phyloP scores from a whole-genome alignment of 2,797 vertebrate genomes.

The Champsocephalus gunnari region DNA sequence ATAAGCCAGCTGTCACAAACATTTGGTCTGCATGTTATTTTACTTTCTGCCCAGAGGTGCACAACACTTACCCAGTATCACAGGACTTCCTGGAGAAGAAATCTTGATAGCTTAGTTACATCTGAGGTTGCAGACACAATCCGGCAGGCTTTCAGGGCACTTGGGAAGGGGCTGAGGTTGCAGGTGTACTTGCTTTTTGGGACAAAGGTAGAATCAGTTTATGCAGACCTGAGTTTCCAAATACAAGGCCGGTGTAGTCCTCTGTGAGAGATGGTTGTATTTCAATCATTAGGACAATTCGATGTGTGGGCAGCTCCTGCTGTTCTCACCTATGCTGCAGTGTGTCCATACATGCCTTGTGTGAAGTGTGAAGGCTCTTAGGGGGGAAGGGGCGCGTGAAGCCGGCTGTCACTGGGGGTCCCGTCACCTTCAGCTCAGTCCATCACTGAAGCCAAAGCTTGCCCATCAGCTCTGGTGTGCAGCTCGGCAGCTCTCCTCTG shows the following conservation, averaged over 20 bases:
- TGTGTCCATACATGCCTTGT: conserved; percentile 55
- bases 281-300: conserved; percentile 61
- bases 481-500: conserved; percentile 65
- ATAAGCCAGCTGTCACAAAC: conserved; percentile 31
- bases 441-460: conserved; percentile 68
- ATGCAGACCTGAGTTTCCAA: conserved; percentile 74
- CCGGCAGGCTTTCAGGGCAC: conserved; percentile 66
- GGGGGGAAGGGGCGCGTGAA: conserved; percentile 12
- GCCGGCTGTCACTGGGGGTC: conserved; percentile 43
- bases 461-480: conserved; percentile 55
- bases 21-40: conserved; percentile 5
- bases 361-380: conserved; percentile 34
- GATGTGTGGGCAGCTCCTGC: conserved; percentile 38
- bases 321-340: conserved; percentile 57
- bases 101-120: conserved; percentile 70
- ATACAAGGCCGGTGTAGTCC: conserved; percentile 54
- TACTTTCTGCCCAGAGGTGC: conserved; percentile 11
- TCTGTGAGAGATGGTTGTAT: conserved; percentile 48
- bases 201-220: conserved; percentile 74
- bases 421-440: conserved; percentile 73
- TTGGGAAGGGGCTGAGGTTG: conserved; percentile 67
- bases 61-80: conserved; percentile 73
- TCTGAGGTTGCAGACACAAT: conserved; percentile 62
- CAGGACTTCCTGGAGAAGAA: conserved; percentile 72
- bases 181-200: conserved; percentile 59